These are phyloP conservation scores for Crepidodera aurea DNA, from an alignment of 2,888 invertebrate genomes.

Conservation along the genomic window DNA sequence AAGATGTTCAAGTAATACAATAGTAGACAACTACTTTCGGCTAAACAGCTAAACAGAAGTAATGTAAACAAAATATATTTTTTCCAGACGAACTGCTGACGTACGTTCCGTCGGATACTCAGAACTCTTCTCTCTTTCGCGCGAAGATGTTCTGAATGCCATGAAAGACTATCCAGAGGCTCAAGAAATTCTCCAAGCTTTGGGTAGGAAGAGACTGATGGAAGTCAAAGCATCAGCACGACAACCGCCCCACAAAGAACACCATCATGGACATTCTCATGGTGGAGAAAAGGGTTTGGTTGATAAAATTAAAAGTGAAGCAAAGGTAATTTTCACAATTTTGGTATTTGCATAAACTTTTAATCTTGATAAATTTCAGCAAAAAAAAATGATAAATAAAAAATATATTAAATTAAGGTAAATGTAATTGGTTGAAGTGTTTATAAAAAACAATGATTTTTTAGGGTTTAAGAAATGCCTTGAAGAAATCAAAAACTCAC, in stretches of 20 bases:
- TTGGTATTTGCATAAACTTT: too few species aligned
- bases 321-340: constrained; percentile 66
- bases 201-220: constrained; percentile 86
- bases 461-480: constrained; percentile 68
- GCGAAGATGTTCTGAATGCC: constrained; percentile 92
- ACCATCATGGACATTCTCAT: constrained; percentile 47
- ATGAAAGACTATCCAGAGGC: constrained; percentile 98
- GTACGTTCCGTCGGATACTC: constrained; percentile 96
- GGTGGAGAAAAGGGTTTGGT: constrained; percentile 72
- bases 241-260: constrained; percentile 52
- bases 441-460: too few species aligned
- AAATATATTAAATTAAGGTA: too few species aligned
- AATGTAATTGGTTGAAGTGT: too few species aligned
- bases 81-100: constrained; percentile 87
- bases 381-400: too few species aligned
- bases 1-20: too few species aligned
- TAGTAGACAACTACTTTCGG: too few species aligned
- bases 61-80: too few species aligned
- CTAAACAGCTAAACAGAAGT: too few species aligned
- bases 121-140: constrained; percentile 90
- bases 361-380: too few species aligned
- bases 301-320: constrained; percentile 84
- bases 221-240: constrained; percentile 71
- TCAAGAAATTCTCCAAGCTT: constrained; percentile 89
- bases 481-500: constrained; percentile 67